phyloP scores from a whole-genome alignment of 2,888 invertebrate genomes.

The Mycalesis mineus region DNA sequence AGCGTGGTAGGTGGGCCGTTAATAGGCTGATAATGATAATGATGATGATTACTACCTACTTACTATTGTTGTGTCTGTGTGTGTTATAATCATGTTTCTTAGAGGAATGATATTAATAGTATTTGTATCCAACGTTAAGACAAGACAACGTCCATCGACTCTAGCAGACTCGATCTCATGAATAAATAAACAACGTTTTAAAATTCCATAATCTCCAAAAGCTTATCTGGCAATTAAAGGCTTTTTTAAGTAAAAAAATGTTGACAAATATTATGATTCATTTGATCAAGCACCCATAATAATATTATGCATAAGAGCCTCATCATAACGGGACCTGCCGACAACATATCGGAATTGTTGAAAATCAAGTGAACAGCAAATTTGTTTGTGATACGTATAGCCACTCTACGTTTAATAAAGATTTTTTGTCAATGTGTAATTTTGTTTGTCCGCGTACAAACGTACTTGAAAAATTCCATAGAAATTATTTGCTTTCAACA shows the following conservation, averaged over 20 bases:
- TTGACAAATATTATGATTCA: conserved; percentile 17
- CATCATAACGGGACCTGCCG: conserved; percentile 26
- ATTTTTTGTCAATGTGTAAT: conserved; percentile 7
- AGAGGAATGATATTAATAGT: too few relatives aligned
- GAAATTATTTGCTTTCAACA: background rate
- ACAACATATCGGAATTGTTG: conserved; percentile 14
- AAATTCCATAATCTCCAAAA: background rate
- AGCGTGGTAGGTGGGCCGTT: too few relatives aligned
- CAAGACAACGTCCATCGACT: too few relatives aligned
- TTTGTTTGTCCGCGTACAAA: background rate
- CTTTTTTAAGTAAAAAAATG: background rate
- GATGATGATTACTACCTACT: too few relatives aligned
- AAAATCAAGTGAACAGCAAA: conserved; percentile 21
- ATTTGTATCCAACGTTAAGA: too few relatives aligned
- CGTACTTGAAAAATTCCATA: background rate
- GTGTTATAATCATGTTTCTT: too few relatives aligned
- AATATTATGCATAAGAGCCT: conserved; percentile 20
- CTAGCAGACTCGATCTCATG: too few relatives aligned
- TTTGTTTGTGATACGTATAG: conserved; percentile 14
- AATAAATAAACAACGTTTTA: background rate
- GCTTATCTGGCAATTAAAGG: background rate
- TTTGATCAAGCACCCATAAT: conserved; percentile 12
- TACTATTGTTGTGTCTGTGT: too few relatives aligned
- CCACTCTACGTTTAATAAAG: background rate
- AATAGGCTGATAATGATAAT: too few relatives aligned